Evolutionary conservation across 1,140 invertebrate species (phyloP).

Genomic region (Chionoecetes opilio): DNA sequence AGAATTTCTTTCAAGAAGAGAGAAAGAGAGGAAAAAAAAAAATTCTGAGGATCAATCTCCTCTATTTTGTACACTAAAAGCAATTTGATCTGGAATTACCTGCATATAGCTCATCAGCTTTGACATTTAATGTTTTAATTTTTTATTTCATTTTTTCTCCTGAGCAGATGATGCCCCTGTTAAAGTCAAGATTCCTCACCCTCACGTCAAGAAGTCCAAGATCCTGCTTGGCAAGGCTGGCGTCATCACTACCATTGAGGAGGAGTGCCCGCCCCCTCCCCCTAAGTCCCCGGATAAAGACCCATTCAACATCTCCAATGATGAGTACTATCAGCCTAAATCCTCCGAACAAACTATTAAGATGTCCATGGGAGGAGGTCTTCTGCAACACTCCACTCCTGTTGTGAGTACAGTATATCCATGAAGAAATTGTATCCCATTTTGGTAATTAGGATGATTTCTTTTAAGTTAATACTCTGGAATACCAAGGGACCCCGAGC

Average conservation of each 20-base stretch:
- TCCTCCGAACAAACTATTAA: slow-evolving; percentile 85
- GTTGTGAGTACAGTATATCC: slow-evolving; percentile 86
- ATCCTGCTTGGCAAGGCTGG: slow-evolving; percentile 97
- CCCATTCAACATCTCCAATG: slow-evolving; percentile 99
- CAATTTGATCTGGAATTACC: too few relatives aligned
- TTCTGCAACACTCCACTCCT: slow-evolving; percentile 98
- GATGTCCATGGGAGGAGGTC: slow-evolving; percentile 86
- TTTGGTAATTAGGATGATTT: too few relatives aligned
- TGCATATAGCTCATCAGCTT: too few relatives aligned
- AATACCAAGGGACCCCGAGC: too few relatives aligned
- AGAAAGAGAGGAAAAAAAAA: too few relatives aligned
- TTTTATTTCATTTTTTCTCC: too few relatives aligned
- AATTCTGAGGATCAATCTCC: too few relatives aligned
- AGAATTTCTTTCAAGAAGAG: too few relatives aligned
- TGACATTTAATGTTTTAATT: too few relatives aligned
- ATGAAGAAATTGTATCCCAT: too few relatives aligned
- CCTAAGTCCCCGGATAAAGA: slow-evolving; percentile 95
- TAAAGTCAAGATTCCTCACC: slow-evolving; percentile 95
- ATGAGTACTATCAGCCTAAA: slow-evolving; percentile 97
- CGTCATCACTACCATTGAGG: slow-evolving; percentile 96
- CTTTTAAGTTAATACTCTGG: too few relatives aligned
- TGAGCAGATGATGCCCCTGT: slow-evolving; percentile 78
- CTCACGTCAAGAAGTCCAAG: slow-evolving; percentile 98
- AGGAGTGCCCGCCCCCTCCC: slow-evolving; percentile 94
- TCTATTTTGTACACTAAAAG: too few relatives aligned